Evolutionary conservation across 2,113 vertebrate genomes (phyloP), one percentile per base, ranked within the genome.

Genomic region (Menidia beryllina): DNA sequence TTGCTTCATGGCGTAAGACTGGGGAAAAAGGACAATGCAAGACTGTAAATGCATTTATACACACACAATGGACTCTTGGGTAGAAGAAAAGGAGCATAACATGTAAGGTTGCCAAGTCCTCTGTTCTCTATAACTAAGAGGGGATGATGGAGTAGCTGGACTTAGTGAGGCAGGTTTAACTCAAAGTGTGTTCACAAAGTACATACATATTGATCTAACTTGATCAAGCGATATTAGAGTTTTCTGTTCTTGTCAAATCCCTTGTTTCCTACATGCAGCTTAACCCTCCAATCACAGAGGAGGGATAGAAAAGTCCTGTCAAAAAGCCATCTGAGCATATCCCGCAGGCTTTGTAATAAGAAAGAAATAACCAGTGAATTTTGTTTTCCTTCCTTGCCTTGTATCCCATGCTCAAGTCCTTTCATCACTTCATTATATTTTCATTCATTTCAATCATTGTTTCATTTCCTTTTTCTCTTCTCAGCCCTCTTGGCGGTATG

Each of bases 21-120:
- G 90, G 47, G 53, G 14, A 15, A 9, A 58, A 39, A 53, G 88
- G 78, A 93, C 92, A 93, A 94, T 91, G 76, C 85, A 69, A 64
- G 9, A 77, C 87, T 87, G 83, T 88, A 75, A 66, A 12, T 84
- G 81, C 81, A 67, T 86, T 88, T 91, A 87, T 91, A 89, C 85
- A 89, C 64, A 66, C 77, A 89, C 92, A 83, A 86, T 80, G 76
- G 85, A 61, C 83, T 82, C 86, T 85, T 83, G 88, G 86, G 77
- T 63, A 65, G 76, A 69, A 78, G 82, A 69, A 71, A 49, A 30
- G 70, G 48, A 67, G 10, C 12, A 27, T 47, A 13, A 13, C 49
- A 38, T 23, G 7, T 24, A 4, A 6, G 21, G 43, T 26, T 10
- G 43, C 0, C 56, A 21, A 52, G 45, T 30, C 17, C 56, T 72